A percentile compares a stretch with the other conserved stretches of the same genome.
phyloP scores from a whole-genome alignment of 2,888 invertebrate genomes.

The Eucera pruinosa region DNA sequence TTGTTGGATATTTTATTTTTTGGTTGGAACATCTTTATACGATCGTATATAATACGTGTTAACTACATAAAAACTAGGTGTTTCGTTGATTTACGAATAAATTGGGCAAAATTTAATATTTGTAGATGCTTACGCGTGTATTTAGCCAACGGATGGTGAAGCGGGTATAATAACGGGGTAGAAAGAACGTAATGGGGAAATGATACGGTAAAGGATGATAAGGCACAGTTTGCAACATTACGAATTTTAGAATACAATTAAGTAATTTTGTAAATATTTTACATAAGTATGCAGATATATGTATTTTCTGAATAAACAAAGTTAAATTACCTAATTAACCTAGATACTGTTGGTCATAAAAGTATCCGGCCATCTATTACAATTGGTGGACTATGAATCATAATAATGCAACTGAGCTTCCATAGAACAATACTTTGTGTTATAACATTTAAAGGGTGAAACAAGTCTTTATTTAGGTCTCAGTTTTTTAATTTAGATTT shows the following conservation, averaged over 20 bases:
- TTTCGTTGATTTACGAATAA: background rate
- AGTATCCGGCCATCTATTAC: no score
- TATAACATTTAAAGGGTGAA: no score
- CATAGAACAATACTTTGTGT: no score
- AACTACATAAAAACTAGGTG: background rate
- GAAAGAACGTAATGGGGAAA: background rate
- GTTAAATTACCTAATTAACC: no score
- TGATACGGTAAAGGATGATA: background rate
- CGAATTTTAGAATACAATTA: background rate
- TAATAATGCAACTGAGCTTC: no score
- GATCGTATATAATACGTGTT: slow-evolving; percentile 5
- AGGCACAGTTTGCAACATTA: background rate
- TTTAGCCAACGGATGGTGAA: background rate
- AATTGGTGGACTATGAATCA: no score
- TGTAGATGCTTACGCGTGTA: background rate
- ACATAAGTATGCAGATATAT: background rate
- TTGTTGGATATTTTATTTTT: background rate
- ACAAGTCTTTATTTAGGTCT: no score
- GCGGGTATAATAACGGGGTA: background rate
- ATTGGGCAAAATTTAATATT: slow-evolving; percentile 9
- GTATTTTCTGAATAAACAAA: no score
- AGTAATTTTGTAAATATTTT: background rate
- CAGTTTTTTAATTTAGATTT: no score
- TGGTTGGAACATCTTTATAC: background rate
- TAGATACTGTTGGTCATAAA: no score